Conservation (phyloP, 2,797 vertebrate genomes). For the Sardinella longiceps region DNA sequence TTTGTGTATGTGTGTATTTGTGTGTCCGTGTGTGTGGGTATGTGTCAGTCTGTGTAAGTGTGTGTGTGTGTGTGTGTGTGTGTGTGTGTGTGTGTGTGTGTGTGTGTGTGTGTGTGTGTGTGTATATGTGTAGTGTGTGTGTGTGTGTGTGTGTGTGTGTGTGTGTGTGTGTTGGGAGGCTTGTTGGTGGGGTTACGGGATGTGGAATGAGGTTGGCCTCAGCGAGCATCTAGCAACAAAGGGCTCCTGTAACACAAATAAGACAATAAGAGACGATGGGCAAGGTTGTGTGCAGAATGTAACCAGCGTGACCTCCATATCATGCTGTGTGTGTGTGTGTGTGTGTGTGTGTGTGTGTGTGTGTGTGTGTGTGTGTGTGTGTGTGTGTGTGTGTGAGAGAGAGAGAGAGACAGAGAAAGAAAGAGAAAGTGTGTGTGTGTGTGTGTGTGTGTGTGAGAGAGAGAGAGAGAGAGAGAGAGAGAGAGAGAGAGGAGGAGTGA, state of each 20-base stretch:
- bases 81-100: neutral
- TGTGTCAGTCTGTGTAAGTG: no score
- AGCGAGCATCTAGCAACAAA: no score
- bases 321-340: neutral
- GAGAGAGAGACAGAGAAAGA: no score
- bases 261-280: slow-evolving; percentile 41
- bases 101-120: neutral
- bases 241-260: no score
- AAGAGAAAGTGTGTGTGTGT: neutral
- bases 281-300: slow-evolving; percentile 43
- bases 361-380: no score
- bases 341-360: neutral
- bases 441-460: neutral
- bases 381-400: neutral
- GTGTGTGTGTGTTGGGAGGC: neutral
- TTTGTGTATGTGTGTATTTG: neutral
- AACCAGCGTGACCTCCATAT: neutral
- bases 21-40: neutral
- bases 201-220: slow-evolving; percentile 40
- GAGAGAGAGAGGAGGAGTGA: no score
- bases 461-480: no score
- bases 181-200: neutral
- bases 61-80: neutral
- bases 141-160: no score
- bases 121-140: neutral